These are phyloP conservation scores for Troides aeacus DNA, from an alignment of 2,888 invertebrate species.

Conservation along the genomic window DNA sequence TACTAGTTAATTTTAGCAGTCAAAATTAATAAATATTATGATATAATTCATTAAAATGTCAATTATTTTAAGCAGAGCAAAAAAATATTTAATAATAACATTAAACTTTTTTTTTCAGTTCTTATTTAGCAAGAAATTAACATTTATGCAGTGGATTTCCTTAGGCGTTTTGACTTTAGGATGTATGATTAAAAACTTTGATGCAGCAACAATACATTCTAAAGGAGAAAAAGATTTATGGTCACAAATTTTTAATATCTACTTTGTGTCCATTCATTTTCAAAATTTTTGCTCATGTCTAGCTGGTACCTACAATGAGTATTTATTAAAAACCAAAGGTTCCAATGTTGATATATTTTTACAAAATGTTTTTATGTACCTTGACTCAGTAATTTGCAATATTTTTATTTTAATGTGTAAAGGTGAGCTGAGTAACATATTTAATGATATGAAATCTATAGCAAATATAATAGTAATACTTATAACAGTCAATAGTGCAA, in stretches of 20 bases:
- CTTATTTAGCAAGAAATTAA: constrained; percentile 90
- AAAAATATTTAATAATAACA: no score
- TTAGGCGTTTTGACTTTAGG: constrained; percentile 91
- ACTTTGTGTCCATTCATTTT: constrained; percentile 83
- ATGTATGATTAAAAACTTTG: constrained; percentile 94
- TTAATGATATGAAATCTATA: constrained; percentile 80
- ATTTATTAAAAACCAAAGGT: constrained; percentile 92
- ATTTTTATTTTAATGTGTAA: constrained; percentile 83
- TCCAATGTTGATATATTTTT: constrained; percentile 92
- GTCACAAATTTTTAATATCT: constrained; percentile 77
- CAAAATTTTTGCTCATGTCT: constrained; percentile 95
- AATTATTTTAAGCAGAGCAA: no score
- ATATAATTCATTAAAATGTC: no score
- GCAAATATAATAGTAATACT: constrained; percentile 86
- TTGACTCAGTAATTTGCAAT: constrained; percentile 96
- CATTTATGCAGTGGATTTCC: constrained; percentile 92
- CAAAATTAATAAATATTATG: no score
- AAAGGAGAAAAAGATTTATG: constrained; percentile 49
- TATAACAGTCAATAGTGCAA: constrained; percentile 93
- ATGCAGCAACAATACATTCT: constrained; percentile 64
- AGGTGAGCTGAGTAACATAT: constrained; percentile 82
- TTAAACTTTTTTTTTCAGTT: constrained; percentile 78
- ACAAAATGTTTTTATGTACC: constrained; percentile 97
- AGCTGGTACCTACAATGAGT: constrained; percentile 98
- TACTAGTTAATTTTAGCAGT: no score